phyloP scores from a whole-genome alignment of 2,113 vertebrate genomes.

The Maylandia zebra region DNA sequence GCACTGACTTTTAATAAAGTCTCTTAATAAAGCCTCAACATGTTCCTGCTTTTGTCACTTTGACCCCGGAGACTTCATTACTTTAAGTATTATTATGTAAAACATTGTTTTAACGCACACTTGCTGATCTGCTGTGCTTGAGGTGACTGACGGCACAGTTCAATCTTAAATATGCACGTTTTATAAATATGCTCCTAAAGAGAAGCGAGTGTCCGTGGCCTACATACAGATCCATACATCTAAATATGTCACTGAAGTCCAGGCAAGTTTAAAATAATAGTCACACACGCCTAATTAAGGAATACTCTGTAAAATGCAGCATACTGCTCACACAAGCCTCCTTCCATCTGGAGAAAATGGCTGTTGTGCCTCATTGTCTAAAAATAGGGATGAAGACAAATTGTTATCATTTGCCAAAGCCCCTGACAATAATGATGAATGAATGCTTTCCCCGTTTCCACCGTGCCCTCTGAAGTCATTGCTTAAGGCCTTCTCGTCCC shows the following conservation, averaged over 20 bases:
- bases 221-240: constrained; percentile 28
- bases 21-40: constrained; percentile 43
- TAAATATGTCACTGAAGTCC: constrained; percentile 45
- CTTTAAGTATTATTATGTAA: neutral
- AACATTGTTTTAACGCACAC: neutral
- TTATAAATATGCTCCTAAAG: neutral
- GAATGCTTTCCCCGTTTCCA: constrained; percentile 84
- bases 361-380: constrained; percentile 99
- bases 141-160: neutral
- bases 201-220: neutral
- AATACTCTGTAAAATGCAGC: constrained; percentile 70
- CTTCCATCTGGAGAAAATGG: constrained; percentile 96
- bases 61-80: constrained; percentile 49
- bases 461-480: constrained; percentile 96
- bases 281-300: constrained; percentile 72
- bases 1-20: constrained; percentile 49
- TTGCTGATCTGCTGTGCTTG: neutral
- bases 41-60: constrained; percentile 26
- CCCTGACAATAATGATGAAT: constrained; percentile 99
- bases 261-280: constrained; percentile 28
- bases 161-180: neutral
- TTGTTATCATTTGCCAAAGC: constrained; percentile 99
- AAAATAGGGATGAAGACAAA: constrained; percentile 99
- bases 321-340: constrained; percentile 84
- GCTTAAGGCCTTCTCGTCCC: constrained; percentile 89